A percentile compares a stretch with the other conserved stretches of the same genome.
phyloP scores from a whole-genome alignment of 2,113 vertebrate species.

The Chamaetylas fuelleborni region DNA sequence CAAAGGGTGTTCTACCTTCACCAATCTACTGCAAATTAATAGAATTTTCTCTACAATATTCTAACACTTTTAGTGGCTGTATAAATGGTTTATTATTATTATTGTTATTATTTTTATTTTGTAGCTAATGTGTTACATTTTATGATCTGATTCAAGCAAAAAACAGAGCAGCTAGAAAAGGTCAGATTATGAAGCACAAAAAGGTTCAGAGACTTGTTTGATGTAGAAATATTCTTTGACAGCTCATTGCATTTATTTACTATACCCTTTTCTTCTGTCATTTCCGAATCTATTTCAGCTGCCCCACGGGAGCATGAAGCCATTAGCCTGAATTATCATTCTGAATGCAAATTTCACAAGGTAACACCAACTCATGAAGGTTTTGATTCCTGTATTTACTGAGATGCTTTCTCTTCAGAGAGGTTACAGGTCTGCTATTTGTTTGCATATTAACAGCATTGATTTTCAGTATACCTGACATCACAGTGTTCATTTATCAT shows the following conservation, averaged over 20 bases:
- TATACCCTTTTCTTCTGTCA: conserved; percentile 67
- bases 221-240: conserved; percentile 73
- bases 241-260: conserved; percentile 76
- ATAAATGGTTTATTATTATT: background rate
- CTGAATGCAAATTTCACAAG: conserved; percentile 68
- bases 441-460: conserved; percentile 23
- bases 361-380: conserved; percentile 49
- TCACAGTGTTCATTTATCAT: conserved; percentile 7
- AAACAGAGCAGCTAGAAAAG: background rate
- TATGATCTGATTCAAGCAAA: background rate
- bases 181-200: conserved; percentile 47
- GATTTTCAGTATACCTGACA: conserved; percentile 10
- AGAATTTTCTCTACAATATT: conserved; percentile 54
- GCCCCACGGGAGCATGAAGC: conserved; percentile 60
- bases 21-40: conserved; percentile 60
- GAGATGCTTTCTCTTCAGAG: background rate
- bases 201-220: conserved; percentile 55
- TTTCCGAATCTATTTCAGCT: conserved; percentile 70
- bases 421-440: conserved; percentile 20
- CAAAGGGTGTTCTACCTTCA: conserved; percentile 64
- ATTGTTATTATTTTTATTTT: background rate
- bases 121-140: background rate
- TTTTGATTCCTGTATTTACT: conserved; percentile 30
- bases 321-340: conserved; percentile 73
- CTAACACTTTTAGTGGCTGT: conserved; percentile 41